A percentile compares a stretch with the other conserved stretches of the same genome.
Evolutionary conservation across 1,140 invertebrate species (phyloP).

Genomic region (Dendroctonus valens): DNA sequence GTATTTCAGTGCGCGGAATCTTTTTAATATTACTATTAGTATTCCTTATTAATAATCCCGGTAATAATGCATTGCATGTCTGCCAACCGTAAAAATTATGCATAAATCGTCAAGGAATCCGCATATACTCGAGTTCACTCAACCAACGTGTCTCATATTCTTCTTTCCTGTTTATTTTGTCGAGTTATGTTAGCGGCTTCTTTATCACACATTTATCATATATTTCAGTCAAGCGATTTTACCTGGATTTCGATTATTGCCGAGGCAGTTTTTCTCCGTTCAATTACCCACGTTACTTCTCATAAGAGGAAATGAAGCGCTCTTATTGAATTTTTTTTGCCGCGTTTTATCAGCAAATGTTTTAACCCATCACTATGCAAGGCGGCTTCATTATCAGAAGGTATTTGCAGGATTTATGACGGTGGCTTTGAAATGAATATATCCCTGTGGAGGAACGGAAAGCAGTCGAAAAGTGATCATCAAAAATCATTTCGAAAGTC

Average conservation of each 20-base stretch:
- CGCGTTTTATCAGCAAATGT: neutral
- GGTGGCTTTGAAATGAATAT: no score
- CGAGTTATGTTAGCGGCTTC: neutral
- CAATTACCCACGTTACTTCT: conserved; percentile 7
- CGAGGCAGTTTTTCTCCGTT: conserved; percentile 4
- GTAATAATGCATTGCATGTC: conserved; percentile 16
- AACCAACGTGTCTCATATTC: conserved; percentile 6
- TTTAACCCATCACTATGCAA: no score
- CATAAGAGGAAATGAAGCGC: conserved; percentile 5
- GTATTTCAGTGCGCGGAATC: no score
- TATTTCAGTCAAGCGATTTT: conserved; percentile 1
- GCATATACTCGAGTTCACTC: conserved; percentile 18
- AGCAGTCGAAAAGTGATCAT: no score
- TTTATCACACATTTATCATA: conserved; percentile 12
- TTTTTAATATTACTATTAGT: conserved; percentile 1
- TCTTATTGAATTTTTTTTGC: conserved; percentile 6
- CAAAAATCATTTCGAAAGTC: no score
- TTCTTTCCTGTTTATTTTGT: conserved; percentile 12
- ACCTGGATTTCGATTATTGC: conserved; percentile 1
- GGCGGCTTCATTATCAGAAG: no score
- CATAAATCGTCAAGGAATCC: conserved; percentile 19
- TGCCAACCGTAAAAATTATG: conserved; percentile 18
- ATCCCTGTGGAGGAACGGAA: no score
- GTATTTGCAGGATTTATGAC: no score
- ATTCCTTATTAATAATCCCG: conserved; percentile 7